Base-by-base conservation (phyloP, 1,140 invertebrate genomes). In the Sycophila sp. region DNA sequence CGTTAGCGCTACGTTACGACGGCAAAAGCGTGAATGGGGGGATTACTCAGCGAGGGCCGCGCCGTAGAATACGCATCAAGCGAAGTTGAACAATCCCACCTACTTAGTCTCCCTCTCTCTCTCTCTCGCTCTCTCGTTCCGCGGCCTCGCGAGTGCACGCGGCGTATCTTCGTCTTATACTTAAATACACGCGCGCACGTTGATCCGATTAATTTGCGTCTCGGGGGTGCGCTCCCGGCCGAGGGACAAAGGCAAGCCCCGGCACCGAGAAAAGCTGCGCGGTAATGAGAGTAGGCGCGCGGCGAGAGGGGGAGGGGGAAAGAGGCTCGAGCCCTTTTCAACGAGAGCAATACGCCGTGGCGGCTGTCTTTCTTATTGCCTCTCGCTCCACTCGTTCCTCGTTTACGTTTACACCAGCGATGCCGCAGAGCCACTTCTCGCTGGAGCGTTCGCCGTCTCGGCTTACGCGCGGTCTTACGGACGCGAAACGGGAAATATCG, bases 321-420 rank as follows among this genome's bases (percentile, higher is more conserved):
- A 47, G 42, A 64, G 15, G 19, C 17, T 26, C 13, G 17, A n/a
- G n/a, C 22, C 76, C 78, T 81, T 84, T 84, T 83, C 81, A 81
- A 72, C 69, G 78, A 80, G 79, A 80, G 79, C 79, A 81, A 82
- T 82, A 76, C 79, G 77, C 70, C 81, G 74, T 82, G 78, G 78
- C 75, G 71, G 76, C 77, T 30, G 51, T 32, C 28, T n/a, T 84
- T 78, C 77, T 79, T 80, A 80, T 77, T 80, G 76, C 73, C 71
- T 73, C 64, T 64, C 40, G 55, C n/a, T n/a, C n/a, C n/a, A n/a
- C n/a, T n/a, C n/a, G n/a, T n/a, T n/a, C n/a, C n/a, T n/a, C n/a
- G n/a, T n/a, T n/a, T n/a, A n/a, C n/a, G n/a, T n/a, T n/a, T n/a
- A n/a, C n/a, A n/a, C n/a, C n/a, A n/a, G n/a, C n/a, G n/a, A n/a